phyloP scores from a whole-genome alignment of 2,888 invertebrate species.

The Polydrusus pterygomalis region DNA sequence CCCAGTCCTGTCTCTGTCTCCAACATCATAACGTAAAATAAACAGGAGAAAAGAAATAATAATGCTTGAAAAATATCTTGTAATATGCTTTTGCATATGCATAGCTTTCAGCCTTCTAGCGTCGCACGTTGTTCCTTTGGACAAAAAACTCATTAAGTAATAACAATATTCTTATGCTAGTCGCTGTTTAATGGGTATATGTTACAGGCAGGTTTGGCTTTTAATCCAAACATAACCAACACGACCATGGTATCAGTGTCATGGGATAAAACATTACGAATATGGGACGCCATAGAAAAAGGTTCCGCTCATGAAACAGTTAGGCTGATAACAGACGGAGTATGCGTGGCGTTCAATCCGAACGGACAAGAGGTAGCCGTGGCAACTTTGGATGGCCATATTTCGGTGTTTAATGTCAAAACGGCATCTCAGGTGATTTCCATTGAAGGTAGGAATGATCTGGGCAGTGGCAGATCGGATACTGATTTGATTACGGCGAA shows the following conservation, averaged over 20 bases:
- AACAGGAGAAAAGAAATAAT: too few species aligned
- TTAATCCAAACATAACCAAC: slow-evolving; percentile 83
- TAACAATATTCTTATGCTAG: too few species aligned
- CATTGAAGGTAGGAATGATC: slow-evolving; percentile 92
- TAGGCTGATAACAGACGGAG: slow-evolving; percentile 84
- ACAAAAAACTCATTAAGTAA: too few species aligned
- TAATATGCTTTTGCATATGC: too few species aligned
- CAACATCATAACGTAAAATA: too few species aligned
- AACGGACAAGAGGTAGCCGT: slow-evolving; percentile 95
- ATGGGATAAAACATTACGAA: slow-evolving; percentile 94
- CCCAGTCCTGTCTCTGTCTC: too few species aligned
- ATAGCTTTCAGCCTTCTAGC: too few species aligned
- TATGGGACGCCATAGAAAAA: slow-evolving; percentile 94
- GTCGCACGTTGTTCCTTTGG: too few species aligned
- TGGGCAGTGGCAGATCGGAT: slow-evolving; percentile 89
- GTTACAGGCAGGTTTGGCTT: slow-evolving; percentile 77
- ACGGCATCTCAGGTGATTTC: slow-evolving; percentile 82
- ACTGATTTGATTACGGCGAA: slow-evolving; percentile 92
- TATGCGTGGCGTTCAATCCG: slow-evolving; percentile 90
- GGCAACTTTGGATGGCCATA: slow-evolving; percentile 90
- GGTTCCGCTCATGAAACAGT: slow-evolving; percentile 89
- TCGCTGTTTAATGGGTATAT: too few species aligned
- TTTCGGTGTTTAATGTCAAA: slow-evolving; percentile 85
- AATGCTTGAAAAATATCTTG: too few species aligned
- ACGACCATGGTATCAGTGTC: slow-evolving; percentile 89